phyloP scores from a whole-genome alignment of 2,113 vertebrate genomes.

The Meles meles region DNA sequence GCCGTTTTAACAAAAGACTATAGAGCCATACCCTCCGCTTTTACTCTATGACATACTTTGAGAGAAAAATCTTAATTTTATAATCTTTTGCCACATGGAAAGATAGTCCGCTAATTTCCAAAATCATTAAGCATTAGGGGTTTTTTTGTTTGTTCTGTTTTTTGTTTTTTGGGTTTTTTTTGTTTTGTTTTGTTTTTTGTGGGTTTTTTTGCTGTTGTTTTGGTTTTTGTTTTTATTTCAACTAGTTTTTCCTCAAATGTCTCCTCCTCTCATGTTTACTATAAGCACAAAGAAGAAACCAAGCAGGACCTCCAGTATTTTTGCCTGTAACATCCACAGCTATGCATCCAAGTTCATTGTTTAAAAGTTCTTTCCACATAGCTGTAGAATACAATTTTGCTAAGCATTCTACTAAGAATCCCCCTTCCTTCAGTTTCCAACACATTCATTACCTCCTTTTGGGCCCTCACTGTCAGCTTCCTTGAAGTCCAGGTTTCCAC shows the following conservation, averaged over 20 bases:
- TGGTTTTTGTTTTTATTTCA: background rate
- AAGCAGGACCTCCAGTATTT: background rate
- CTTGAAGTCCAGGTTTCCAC: background rate
- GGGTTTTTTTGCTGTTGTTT: background rate
- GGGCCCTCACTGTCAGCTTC: background rate
- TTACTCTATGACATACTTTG: background rate
- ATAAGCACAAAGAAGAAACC: background rate
- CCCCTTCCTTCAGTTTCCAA: background rate
- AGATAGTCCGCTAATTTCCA: background rate
- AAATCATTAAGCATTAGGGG: background rate
- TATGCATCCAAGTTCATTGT: background rate
- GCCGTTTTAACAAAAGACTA: background rate
- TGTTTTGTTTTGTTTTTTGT: no score
- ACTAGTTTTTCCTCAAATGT: background rate
- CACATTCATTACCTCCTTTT: background rate
- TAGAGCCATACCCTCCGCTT: background rate
- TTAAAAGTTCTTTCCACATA: background rate
- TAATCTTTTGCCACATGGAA: background rate
- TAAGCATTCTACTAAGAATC: background rate
- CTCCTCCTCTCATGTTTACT: background rate
- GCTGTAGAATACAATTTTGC: background rate
- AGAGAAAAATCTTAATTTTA: background rate
- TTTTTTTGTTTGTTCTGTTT: background rate
- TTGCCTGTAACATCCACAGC: background rate
- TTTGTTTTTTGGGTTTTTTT: background rate